Base-by-base conservation (phyloP, 2,888 invertebrate genomes). In the Dryococelus australis region DNA sequence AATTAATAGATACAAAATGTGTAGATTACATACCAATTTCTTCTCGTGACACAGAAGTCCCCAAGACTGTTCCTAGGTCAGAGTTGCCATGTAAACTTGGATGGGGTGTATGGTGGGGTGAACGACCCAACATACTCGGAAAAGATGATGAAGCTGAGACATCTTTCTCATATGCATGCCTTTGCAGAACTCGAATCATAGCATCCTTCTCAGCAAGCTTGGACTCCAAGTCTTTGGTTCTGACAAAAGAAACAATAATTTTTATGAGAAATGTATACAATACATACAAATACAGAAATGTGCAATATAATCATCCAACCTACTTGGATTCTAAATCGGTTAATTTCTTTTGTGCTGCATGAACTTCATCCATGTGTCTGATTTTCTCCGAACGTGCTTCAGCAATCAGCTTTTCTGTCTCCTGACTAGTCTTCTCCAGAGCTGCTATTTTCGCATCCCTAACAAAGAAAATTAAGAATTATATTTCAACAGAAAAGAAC, bases 181-280 rank as follows among this genome's bases (percentile, higher is more conserved):
- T 96, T 93, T 98, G 97, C 81, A 98, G 93, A 35, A 97, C 97
- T 90, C 96, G 95, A 90, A 98, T 97, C 96, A 98, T 97, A 0
- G 97, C 97, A 91, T 98, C 98, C 87, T 96, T 95, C 92, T 98
- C 98, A 0, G 97, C 97, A 87, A 98, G 94, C 91, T 97, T 97
- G 6, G 97, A 97, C 92, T 98, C 97, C 89, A 97, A 93, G 92
- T 97, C 97, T 92, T 97, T 97, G 90, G 97, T 94, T 91, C 96
- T 96, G 89, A 43, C 90, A 90, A 86, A 43, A 87, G 88, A 87
- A 43, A 80, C 3, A 47, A n/a, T 80, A 9, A 47, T 43, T 84
- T 79, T 27, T 86, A 83, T 81, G 26, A 43, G 43, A n/a, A 84
- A 10, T 35, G 24, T n/a, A 27, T 6, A 47, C 47, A 47, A 13